Evolutionary conservation across 2,888 invertebrate species (phyloP), one percentile per base, ranked within the genome.

Genomic region (Dryadula phaetusa): DNA sequence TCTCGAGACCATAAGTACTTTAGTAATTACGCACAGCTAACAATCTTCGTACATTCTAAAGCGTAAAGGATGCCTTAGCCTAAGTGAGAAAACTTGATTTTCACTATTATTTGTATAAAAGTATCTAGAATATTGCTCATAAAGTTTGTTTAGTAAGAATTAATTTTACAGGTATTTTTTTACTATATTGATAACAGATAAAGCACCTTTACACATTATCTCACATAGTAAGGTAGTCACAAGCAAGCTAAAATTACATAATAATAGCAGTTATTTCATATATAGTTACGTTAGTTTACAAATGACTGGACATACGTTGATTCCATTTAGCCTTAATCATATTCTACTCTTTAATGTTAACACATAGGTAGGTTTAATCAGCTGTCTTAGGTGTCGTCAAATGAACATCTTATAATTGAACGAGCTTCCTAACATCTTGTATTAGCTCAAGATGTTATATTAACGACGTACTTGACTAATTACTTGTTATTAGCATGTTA

Each of bases 301-400:
- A 28, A 7, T 16, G n/a, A n/a, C 25, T 28, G 16, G 7, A 28
- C n/a, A 54, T 20, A 6, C 12, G 16, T 40, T 56, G 16, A 56
- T 40, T 37, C 56, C 40, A 40, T n/a, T 56, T 56, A 56, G n/a
- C 40, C 40, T 22, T 63, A 53, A 63, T 63, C 40, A 60, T 34
- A 63, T 56, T 12, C 16, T 54, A 62, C 61, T 66, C 53, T 56
- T 44, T 40, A 47, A 53, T 34, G 66, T 54, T 64, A 66, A 66
- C 66, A 44, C 61, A 62, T 66, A 61, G 66, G 54, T 47, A 61
- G 66, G 56, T 49, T 61, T 53, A 67, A 70, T 70, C 62, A 65
- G 53, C 65, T 52, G 40, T 52, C 62, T 52, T 7, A 62, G 62
- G 64, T 67, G 64, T 53, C 67, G 52, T 52, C 52, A 18, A 62